These are phyloP conservation scores for Andrena marginata DNA, from an alignment of 2,888 invertebrate species.

Conservation along the genomic window DNA sequence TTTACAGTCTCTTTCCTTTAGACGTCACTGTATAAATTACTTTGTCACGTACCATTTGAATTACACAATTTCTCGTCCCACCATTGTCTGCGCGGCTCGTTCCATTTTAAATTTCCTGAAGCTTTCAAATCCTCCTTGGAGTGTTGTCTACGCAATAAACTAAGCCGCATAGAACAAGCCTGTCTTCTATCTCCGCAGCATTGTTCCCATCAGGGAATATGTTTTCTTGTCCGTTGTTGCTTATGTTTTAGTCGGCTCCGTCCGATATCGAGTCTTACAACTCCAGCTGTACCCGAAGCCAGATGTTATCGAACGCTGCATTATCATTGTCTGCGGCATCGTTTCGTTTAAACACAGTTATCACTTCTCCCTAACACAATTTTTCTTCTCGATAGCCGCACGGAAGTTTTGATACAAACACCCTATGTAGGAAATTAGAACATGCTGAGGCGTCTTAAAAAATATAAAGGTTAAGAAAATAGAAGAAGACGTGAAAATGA, in stretches of 20 bases:
- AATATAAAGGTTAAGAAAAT: background rate
- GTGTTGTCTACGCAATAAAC: slow-evolving; percentile 31
- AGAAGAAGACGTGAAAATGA: no score
- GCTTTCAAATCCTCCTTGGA: slow-evolving; percentile 10
- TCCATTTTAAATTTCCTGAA: slow-evolving; percentile 33
- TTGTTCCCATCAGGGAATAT: slow-evolving; percentile 57
- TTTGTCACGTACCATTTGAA: slow-evolving; percentile 8
- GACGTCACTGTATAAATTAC: background rate
- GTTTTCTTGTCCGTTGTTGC: slow-evolving; percentile 45
- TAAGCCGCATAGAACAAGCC: slow-evolving; percentile 11
- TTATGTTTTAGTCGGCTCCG: slow-evolving; percentile 41
- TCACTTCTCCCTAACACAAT: slow-evolving; percentile 14
- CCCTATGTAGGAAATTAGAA: background rate
- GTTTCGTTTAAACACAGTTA: slow-evolving; percentile 40
- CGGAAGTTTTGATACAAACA: background rate
- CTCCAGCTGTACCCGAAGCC: slow-evolving; percentile 25
- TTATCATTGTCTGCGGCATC: slow-evolving; percentile 46
- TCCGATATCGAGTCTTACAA: slow-evolving; percentile 36
- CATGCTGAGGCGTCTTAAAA: background rate
- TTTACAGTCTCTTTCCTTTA: no score
- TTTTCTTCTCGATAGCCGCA: background rate
- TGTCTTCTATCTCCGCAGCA: slow-evolving; percentile 47
- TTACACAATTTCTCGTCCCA: slow-evolving; percentile 12
- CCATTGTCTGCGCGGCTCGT: slow-evolving; percentile 14
- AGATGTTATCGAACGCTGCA: slow-evolving; percentile 39